phyloP scores from a whole-genome alignment of 2,113 vertebrate genomes.

The Struthio camelus region DNA sequence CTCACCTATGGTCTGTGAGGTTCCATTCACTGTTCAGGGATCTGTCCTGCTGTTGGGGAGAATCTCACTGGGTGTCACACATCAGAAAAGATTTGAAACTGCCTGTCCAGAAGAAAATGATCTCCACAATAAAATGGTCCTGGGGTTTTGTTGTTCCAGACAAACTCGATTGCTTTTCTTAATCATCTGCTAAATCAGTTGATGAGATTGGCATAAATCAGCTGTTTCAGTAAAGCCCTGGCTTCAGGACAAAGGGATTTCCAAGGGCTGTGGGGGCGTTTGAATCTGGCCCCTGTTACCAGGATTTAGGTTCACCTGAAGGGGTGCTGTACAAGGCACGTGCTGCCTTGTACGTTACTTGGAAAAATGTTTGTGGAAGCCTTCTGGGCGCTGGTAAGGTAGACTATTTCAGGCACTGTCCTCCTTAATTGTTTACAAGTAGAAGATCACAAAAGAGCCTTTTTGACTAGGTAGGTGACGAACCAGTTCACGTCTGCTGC shows the following conservation, averaged over 20 bases:
- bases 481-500: background rate
- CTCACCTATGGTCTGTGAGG: rapidly evolving
- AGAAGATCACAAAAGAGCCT: background rate
- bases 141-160: background rate
- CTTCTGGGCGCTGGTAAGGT: background rate
- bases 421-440: background rate
- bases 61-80: rapidly evolving
- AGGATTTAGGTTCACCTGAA: background rate
- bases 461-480: background rate
- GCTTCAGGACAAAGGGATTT: background rate
- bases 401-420: background rate
- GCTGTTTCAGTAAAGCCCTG: background rate
- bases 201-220: background rate
- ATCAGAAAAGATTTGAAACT: rapidly evolving
- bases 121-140: background rate
- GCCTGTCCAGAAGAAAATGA: background rate
- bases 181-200: background rate
- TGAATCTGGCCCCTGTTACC: background rate
- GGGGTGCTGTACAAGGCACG: background rate
- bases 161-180: background rate
- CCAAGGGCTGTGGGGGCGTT: background rate
- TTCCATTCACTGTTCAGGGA: rapidly evolving
- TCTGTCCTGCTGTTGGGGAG: background rate
- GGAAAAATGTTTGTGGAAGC: background rate
- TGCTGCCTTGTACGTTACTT: background rate